Evolutionary conservation across 2,888 invertebrate species (phyloP).

Genomic region (Chrysina gloriosa): DNA sequence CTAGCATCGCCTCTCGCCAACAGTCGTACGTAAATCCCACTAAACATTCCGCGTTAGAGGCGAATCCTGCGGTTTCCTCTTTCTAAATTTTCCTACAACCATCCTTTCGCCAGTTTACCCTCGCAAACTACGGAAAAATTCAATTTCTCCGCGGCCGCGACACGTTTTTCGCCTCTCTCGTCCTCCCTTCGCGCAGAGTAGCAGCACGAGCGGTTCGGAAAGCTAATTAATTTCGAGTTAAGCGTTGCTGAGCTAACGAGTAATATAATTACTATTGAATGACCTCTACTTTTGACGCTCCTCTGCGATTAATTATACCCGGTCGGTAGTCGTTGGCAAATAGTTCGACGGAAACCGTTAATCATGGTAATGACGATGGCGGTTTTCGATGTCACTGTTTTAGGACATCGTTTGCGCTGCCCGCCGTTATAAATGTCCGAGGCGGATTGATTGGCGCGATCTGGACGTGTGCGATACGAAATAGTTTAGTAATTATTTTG

Average conservation of each 20-base stretch:
- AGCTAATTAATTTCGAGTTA: neutral
- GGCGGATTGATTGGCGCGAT: too few relatives aligned
- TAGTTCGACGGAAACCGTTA: neutral
- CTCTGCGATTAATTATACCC: neutral
- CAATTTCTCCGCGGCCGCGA: neutral
- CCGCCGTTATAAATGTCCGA: neutral
- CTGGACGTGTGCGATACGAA: too few relatives aligned
- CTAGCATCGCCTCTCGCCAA: too few relatives aligned
- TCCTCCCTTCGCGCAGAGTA: too few relatives aligned
- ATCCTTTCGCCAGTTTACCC: neutral
- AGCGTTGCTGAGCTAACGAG: neutral
- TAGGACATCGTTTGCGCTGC: neutral
- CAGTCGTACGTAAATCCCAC: too few relatives aligned
- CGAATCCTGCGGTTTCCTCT: too few relatives aligned
- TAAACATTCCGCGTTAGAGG: too few relatives aligned
- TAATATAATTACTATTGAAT: conserved; percentile 2
- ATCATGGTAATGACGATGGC: neutral
- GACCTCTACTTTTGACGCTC: neutral
- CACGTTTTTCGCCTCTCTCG: too few relatives aligned
- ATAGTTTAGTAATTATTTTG: too few relatives aligned
- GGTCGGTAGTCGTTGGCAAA: neutral
- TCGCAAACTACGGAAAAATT: neutral
- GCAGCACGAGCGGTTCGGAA: too few relatives aligned
- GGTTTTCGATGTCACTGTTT: neutral
- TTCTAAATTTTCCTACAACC: neutral